phyloP scores from a whole-genome alignment of 1,140 invertebrate species.

The Lysiphlebus fabarum region DNA sequence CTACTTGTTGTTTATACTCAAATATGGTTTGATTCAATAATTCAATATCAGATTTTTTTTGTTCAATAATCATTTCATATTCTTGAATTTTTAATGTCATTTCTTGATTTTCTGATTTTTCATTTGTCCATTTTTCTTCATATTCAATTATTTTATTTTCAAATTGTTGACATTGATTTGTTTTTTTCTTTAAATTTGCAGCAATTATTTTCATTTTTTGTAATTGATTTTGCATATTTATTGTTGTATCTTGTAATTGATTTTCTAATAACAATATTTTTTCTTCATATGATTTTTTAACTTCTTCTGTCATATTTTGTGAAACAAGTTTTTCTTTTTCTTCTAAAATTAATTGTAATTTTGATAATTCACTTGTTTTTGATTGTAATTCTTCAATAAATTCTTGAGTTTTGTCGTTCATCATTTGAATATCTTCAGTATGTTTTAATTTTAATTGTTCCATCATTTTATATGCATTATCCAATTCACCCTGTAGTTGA shows the following conservation, averaged over 20 bases:
- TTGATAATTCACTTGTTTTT: constrained; percentile 19
- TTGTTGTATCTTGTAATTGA: constrained; percentile 27
- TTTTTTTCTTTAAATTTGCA: constrained; percentile 71
- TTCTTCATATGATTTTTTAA: background rate
- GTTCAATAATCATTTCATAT: constrained; percentile 26
- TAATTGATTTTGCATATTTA: constrained; percentile 43
- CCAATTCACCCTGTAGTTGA: constrained; percentile 51
- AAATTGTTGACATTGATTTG: constrained; percentile 61
- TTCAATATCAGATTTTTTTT: constrained; percentile 40
- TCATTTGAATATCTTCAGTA: constrained; percentile 37
- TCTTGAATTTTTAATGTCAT: constrained; percentile 40
- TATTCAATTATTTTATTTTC: constrained; percentile 52
- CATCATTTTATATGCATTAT: constrained; percentile 47
- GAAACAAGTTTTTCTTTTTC: constrained; percentile 20
- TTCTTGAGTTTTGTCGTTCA: constrained; percentile 36
- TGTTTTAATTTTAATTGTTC: constrained; percentile 51
- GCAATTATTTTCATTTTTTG: constrained; percentile 78
- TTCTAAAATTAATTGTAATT: constrained; percentile 10
- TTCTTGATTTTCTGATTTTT: constrained; percentile 45
- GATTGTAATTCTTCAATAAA: constrained; percentile 16
- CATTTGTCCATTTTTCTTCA: constrained; percentile 39
- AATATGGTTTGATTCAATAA: constrained; percentile 25
- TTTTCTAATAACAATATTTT: background rate
- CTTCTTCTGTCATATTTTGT: constrained; percentile 20
- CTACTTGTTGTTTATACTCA: no score